phyloP scores from a whole-genome alignment of 2,888 invertebrate genomes.

The Acanthococcus lagerstroemiae region DNA sequence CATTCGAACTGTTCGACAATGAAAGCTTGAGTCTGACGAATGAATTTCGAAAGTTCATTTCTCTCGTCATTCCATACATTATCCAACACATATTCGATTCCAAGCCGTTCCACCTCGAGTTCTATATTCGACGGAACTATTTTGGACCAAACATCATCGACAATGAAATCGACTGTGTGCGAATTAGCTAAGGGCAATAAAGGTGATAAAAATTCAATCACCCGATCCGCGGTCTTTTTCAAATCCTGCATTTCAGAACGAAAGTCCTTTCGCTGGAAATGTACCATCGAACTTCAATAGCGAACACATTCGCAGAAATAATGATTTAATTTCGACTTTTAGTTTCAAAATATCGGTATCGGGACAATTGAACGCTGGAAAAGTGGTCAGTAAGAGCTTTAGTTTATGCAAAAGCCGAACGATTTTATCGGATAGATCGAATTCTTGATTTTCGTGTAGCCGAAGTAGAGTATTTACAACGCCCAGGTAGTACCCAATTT shows the following conservation, averaged over 20 bases:
- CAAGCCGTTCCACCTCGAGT: conserved; percentile 42
- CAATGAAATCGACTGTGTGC: conserved; percentile 67
- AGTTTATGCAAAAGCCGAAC: conserved; percentile 48
- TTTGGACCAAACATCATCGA: conserved; percentile 53
- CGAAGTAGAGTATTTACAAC: conserved; percentile 47
- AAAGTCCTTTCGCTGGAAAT: conserved; percentile 1
- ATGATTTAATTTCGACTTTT: conserved; percentile 54
- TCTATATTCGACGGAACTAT: conserved; percentile 50
- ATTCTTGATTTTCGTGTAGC: conserved; percentile 34
- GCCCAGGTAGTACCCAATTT: conserved; percentile 64
- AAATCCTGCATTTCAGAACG: background rate
- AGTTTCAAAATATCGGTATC: conserved; percentile 54
- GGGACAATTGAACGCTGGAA: conserved; percentile 56
- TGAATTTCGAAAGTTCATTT: background rate
- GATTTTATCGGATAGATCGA: conserved; percentile 44
- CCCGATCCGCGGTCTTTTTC: conserved; percentile 32
- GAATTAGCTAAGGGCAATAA: conserved; percentile 57
- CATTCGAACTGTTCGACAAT: conserved; percentile 15
- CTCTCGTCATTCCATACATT: background rate
- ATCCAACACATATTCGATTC: conserved; percentile 37
- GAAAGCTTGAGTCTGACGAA: background rate
- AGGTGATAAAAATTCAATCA: conserved; percentile 50
- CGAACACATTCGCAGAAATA: conserved; percentile 59
- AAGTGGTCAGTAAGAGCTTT: conserved; percentile 50
- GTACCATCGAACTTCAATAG: conserved; percentile 50